A percentile compares a stretch with the other conserved stretches of the same genome.
Evolutionary conservation across 2,113 vertebrate genomes (phyloP).

Genomic region (Gymnogyps californianus): DNA sequence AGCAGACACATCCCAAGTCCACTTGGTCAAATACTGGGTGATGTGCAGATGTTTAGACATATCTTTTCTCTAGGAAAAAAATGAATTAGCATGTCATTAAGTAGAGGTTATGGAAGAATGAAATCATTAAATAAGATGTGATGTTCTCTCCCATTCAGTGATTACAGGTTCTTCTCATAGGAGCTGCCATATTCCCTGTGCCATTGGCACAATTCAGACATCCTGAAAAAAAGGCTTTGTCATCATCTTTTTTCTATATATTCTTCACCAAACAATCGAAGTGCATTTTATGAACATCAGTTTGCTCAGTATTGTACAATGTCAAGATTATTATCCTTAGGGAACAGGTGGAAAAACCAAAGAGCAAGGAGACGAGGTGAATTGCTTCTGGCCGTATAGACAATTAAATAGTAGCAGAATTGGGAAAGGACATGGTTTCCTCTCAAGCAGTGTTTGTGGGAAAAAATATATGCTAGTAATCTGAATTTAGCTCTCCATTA

Average conservation of each 20-base stretch:
- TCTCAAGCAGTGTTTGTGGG: not conserved
- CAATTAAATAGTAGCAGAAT: not conserved
- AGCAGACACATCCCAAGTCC: not conserved
- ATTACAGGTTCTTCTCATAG: not conserved
- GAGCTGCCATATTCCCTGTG: not conserved
- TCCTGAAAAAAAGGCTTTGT: not conserved
- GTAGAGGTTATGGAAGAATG: not conserved
- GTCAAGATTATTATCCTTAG: not conserved
- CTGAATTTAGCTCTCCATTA: not conserved
- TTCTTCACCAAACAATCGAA: not conserved
- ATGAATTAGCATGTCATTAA: not conserved
- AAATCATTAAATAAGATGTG: not conserved
- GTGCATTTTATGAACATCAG: not conserved
- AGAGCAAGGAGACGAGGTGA: not conserved
- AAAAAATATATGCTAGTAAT: not conserved
- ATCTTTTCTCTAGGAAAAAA: not conserved
- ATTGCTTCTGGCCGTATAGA: not conserved
- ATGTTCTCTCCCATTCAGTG: not conserved
- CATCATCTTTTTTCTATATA: not conserved
- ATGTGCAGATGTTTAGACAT: not conserved
- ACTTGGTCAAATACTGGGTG: not conserved
- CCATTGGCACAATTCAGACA: not conserved
- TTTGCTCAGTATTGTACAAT: not conserved
- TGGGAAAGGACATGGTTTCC: not conserved
- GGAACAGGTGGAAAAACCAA: not conserved